Evolutionary conservation across 92 coral and sea anemone species (phyloP).

Genomic region (Montipora capitata): DNA sequence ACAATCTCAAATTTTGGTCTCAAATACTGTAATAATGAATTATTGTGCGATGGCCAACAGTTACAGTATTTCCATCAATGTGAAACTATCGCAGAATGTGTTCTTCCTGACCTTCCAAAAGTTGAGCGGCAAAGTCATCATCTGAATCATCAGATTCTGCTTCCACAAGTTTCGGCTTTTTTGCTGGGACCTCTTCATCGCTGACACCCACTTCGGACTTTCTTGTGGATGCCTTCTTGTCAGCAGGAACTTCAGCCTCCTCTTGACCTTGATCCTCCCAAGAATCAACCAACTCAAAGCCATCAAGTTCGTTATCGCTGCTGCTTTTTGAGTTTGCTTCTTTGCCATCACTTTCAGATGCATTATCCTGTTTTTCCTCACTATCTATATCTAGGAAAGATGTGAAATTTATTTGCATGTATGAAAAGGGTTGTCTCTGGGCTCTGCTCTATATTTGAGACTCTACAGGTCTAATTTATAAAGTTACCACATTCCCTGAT

Average conservation of each 20-base stretch:
- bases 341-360: conserved; percentile 14
- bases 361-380: conserved; percentile 16
- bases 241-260: conserved; percentile 25
- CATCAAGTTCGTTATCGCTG: conserved; percentile 54
- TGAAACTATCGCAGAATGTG: neutral
- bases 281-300: conserved; percentile 48
- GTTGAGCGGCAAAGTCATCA: conserved; percentile 96
- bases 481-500: too few relatives aligned
- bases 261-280: conserved; percentile 40
- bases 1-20: too few relatives aligned
- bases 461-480: too few relatives aligned
- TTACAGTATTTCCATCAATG: neutral
- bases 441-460: too few relatives aligned
- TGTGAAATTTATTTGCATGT: too few relatives aligned
- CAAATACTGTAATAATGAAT: too few relatives aligned
- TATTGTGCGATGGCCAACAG: too few relatives aligned
- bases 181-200: conserved; percentile 35
- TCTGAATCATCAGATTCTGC: conserved; percentile 80
- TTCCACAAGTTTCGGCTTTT: conserved; percentile 57
- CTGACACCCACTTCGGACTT: neutral
- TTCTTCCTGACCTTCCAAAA: conserved; percentile 84
- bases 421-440: too few relatives aligned
- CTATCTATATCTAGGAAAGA: conserved; percentile 6
- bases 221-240: neutral
- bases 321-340: conserved; percentile 37